Conservation (phyloP, 1,140 invertebrate species). For the Hypsibius dujardini region DNA sequence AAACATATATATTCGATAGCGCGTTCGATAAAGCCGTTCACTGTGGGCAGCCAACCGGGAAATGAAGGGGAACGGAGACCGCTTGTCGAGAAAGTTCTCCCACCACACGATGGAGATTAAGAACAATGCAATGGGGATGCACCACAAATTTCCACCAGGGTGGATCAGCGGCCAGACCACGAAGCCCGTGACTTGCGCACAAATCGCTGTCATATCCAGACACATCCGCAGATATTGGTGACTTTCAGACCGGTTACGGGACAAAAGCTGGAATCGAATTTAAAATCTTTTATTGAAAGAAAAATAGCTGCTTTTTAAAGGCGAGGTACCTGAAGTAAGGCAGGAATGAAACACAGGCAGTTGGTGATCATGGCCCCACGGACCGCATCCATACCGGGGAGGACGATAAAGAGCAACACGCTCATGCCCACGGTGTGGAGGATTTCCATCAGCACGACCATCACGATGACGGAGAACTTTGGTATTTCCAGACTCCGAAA, state of each 20-base stretch:
- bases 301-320: background rate
- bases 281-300: background rate
- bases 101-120: constrained; percentile 81
- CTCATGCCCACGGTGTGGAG: constrained; percentile 65
- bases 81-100: constrained; percentile 79
- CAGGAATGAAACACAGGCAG: constrained; percentile 71
- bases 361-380: constrained; percentile 83
- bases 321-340: constrained; percentile 33
- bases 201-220: constrained; percentile 59
- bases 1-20: constrained; percentile 73
- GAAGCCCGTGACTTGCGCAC: constrained; percentile 67
- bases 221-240: background rate
- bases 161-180: constrained; percentile 58
- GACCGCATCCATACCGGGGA: constrained; percentile 74
- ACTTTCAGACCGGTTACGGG: background rate
- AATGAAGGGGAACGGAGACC: constrained; percentile 57
- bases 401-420: constrained; percentile 61
- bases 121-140: constrained; percentile 61
- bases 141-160: constrained; percentile 41
- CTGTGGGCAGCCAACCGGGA: constrained; percentile 59
- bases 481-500: constrained; percentile 38
- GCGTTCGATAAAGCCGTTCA: constrained; percentile 53
- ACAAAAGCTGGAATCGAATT: background rate
- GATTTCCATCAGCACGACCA: constrained; percentile 51
- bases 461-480: background rate